Conservation (phyloP, 2,797 vertebrate genomes). For the Etheostoma perlongum region DNA sequence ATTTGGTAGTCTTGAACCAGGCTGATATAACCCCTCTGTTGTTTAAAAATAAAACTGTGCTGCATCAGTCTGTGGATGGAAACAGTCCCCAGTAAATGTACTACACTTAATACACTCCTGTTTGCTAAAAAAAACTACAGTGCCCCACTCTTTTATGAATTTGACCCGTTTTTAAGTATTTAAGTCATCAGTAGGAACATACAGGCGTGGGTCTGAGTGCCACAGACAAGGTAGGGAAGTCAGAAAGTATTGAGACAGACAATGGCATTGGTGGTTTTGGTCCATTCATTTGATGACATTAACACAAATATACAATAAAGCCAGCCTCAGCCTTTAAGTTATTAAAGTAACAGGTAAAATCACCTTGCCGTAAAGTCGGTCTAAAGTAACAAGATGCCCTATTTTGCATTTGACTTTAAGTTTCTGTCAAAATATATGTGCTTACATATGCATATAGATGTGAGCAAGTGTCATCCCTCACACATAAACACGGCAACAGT, state of each 20-base stretch:
- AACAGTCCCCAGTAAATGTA: not conserved
- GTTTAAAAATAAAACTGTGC: not conserved
- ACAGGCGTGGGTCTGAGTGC: not conserved
- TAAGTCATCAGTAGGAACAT: not conserved
- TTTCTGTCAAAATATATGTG: slow-evolving; percentile 59
- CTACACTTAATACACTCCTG: not conserved
- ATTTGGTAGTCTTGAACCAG: not conserved
- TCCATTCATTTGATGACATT: slow-evolving; percentile 22
- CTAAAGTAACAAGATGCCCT: slow-evolving; percentile 43
- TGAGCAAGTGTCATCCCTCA: slow-evolving; percentile 68
- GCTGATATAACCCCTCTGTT: not conserved
- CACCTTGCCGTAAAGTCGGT: slow-evolving; percentile 63
- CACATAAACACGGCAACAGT: slow-evolving; percentile 63
- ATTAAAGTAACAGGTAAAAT: slow-evolving; percentile 47
- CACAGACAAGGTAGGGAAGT: not conserved
- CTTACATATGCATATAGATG: slow-evolving; percentile 69
- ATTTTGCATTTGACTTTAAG: slow-evolving; percentile 76
- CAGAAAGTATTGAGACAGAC: slow-evolving; percentile 5
- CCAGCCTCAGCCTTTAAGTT: slow-evolving; percentile 8
- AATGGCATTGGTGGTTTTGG: slow-evolving; percentile 11
- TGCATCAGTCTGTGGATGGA: not conserved
- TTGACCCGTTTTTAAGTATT: slow-evolving; percentile 15
- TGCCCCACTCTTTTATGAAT: not conserved
- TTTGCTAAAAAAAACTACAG: not conserved
- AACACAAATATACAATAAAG: slow-evolving; percentile 8